Evolutionary conservation across 2,888 invertebrate genomes (phyloP).

Genomic region (Melanostoma mellinum): DNA sequence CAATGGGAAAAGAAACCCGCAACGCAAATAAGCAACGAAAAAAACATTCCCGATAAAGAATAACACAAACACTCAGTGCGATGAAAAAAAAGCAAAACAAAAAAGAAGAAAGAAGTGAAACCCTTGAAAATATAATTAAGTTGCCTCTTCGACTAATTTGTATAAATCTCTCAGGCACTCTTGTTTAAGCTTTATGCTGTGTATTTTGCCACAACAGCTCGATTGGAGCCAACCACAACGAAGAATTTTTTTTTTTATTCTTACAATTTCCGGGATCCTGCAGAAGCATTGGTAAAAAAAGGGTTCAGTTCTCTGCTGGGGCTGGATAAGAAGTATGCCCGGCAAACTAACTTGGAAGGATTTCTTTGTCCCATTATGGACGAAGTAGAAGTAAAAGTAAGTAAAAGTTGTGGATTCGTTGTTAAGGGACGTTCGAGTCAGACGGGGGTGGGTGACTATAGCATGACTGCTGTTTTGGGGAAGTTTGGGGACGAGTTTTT

Average conservation of each 20-base stretch:
- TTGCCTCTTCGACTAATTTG: slow-evolving; percentile 64
- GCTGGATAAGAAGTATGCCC: slow-evolving; percentile 29
- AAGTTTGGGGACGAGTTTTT: slow-evolving; percentile 1
- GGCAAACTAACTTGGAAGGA: slow-evolving; percentile 38
- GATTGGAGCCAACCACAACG: slow-evolving; percentile 4
- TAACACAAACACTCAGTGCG: slow-evolving; percentile 3
- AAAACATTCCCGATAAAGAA: background rate
- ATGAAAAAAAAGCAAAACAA: background rate
- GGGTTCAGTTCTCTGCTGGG: slow-evolving; percentile 9
- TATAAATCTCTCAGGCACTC: slow-evolving; percentile 51
- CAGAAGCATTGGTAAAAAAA: slow-evolving; percentile 20
- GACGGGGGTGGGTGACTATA: slow-evolving; percentile 5
- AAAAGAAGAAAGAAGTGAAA: slow-evolving; percentile 22
- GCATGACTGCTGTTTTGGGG: slow-evolving; percentile 2
- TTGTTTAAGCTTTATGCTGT: slow-evolving; percentile 16
- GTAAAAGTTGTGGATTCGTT: slow-evolving; percentile 48
- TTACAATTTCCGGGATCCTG: slow-evolving; percentile 51
- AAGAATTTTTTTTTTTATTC: slow-evolving; percentile 28
- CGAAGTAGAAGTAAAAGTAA: slow-evolving; percentile 32
- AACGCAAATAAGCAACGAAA: background rate
- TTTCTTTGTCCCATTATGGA: slow-evolving; percentile 19
- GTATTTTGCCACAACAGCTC: slow-evolving; percentile 24
- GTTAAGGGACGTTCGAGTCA: slow-evolving; percentile 25
- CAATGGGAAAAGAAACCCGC: background rate
- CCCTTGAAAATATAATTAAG: slow-evolving; percentile 68